Percentiles rank a stretch among this genome's conserved stretches.
phyloP scores from a whole-genome alignment of 2,888 invertebrate genomes.

The Cephus runcator region DNA sequence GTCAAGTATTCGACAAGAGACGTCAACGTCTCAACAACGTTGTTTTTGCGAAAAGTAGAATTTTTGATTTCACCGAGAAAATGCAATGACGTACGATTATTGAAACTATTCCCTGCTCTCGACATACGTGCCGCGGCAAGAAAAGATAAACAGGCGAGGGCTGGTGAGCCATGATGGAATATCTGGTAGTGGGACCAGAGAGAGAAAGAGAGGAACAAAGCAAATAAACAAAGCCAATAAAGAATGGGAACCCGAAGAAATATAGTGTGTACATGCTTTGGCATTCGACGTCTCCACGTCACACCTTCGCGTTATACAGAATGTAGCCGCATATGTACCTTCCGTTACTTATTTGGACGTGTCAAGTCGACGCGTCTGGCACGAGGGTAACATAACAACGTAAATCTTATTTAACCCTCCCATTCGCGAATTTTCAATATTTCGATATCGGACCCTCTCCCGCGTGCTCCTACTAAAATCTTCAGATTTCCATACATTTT shows the following conservation, averaged over 20 bases:
- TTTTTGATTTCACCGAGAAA: conserved; percentile 32
- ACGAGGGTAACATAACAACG: no score
- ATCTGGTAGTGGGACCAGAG: not conserved
- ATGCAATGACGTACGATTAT: conserved; percentile 39
- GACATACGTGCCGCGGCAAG: conserved; percentile 17
- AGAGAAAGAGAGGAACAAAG: conserved; percentile 3
- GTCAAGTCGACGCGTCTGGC: no score
- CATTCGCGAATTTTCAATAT: no score
- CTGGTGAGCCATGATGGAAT: conserved; percentile 12
- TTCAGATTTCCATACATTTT: no score
- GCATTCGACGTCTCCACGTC: conserved; percentile 27
- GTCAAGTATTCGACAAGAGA: no score
- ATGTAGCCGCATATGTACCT: not conserved
- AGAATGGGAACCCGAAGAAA: conserved; percentile 29
- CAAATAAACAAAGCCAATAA: conserved; percentile 15
- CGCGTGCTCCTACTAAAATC: no score
- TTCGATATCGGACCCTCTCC: no score
- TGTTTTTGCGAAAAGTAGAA: conserved; percentile 16
- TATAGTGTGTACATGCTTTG: conserved; percentile 38
- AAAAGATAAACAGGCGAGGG: conserved; percentile 24
- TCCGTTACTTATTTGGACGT: not conserved
- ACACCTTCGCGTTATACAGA: not conserved
- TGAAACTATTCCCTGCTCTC: conserved; percentile 30
- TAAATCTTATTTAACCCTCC: no score
- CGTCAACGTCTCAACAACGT: not conserved